Evolutionary conservation across 1,140 invertebrate species (phyloP), one percentile per base, ranked within the genome.

Genomic region (Holcopasites calliopsidis): DNA sequence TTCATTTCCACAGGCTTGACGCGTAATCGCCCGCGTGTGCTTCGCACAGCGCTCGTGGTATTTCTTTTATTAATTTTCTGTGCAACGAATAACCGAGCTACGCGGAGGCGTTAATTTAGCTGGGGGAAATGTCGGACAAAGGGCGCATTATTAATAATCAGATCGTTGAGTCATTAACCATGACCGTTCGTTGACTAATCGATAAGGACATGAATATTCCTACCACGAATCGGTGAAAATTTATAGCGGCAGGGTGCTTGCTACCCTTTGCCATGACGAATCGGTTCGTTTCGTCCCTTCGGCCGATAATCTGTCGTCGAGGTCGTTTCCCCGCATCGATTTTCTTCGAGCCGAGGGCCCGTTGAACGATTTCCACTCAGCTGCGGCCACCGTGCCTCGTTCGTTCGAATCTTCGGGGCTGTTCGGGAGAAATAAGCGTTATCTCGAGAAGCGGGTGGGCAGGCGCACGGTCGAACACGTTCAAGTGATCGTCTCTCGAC

Each of bases 171-270:
- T 58, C 49, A 62, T 80, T 42, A 66, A 66, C 80, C 66, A 28
- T 82, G 80, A 80, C 78, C 78, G 80, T 49, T 49, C 61, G 4
- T 26, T 8, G 40, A n/a, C 16, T 13, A 7, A 42, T 21, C 35
- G 71, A 13, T 23, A 54, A 65, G 47, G 16, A 38, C 60, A 28
- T 55, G 50, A 55, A 68, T 68, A 55, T 68, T 31, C 50, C 31
- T 11, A 33, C 21, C 23, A 21, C 23, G 65, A 42, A 52, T 10
- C 10, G 4, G 3, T 3, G 13, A 52, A 57, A 57, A 57, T 69
- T 44, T 69, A 69, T 44, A 33, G 26, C 49, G 11, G 26, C 31
- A 10, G 40, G 18, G 26, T 31, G 18, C n/a, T 18, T n/a, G n/a
- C 40, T 18, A 44, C 33, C 52, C 49, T n/a, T 4, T 5, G n/a